Evolutionary conservation across 2,888 invertebrate genomes (phyloP).

Genomic region (Trissonchulus sp.): DNA sequence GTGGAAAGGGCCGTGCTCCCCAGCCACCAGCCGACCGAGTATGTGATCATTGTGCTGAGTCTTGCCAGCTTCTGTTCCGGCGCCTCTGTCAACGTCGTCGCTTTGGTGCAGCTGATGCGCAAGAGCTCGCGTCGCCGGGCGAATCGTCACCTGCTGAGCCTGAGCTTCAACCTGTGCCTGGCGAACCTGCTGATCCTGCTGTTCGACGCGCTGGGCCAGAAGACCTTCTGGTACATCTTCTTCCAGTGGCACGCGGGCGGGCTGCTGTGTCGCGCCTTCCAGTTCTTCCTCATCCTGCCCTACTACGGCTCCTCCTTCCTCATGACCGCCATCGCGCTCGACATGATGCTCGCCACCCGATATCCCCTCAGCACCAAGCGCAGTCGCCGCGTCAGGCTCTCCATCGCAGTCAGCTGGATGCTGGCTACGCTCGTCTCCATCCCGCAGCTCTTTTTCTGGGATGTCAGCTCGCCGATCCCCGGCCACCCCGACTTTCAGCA

Average conservation of each 20-base stretch:
- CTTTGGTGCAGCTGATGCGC: background rate
- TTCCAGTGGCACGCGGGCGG: conserved; percentile 21
- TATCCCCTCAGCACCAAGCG: background rate
- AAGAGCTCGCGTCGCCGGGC: background rate
- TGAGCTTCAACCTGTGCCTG: conserved; percentile 21
- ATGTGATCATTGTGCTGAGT: background rate
- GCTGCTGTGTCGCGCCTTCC: background rate
- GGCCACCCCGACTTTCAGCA: conserved; percentile 13
- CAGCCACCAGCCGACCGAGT: background rate
- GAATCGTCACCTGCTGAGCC: background rate
- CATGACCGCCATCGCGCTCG: conserved; percentile 11
- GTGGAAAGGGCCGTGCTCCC: no score
- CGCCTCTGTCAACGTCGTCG: background rate
- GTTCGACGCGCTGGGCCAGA: conserved; percentile 17
- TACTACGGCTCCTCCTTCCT: conserved; percentile 22
- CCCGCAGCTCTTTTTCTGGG: conserved; percentile 20
- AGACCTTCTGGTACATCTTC: conserved; percentile 13
- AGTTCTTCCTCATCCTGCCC: conserved; percentile 15
- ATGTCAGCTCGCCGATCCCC: background rate
- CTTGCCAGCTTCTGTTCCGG: background rate
- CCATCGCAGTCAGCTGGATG: conserved; percentile 5
- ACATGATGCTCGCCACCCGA: conserved; percentile 6
- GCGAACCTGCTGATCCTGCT: conserved; percentile 10
- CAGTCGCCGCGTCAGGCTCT: background rate
- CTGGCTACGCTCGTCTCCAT: background rate